Percentiles rank a stretch among this genome's conserved stretches.
phyloP scores from a whole-genome alignment of 2,113 vertebrate species.

The Erythrocercus mccallii region DNA sequence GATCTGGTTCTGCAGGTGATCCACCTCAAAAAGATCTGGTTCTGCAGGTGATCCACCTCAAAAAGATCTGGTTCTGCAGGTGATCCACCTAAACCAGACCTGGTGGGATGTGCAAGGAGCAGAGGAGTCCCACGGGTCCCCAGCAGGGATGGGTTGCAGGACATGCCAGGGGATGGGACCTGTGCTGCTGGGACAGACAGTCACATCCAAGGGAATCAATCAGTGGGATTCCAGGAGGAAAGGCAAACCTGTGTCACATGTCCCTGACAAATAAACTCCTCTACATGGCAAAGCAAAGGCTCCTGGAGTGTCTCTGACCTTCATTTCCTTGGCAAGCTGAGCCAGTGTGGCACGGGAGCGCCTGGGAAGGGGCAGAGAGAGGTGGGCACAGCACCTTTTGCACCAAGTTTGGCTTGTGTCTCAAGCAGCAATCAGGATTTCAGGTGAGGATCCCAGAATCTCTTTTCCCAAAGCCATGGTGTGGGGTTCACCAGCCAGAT shows the following conservation, averaged over 20 bases:
- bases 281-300: background rate
- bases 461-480: accelerated
- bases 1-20: background rate
- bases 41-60: background rate
- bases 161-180: background rate
- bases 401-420: background rate
- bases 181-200: background rate
- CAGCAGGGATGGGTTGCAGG: background rate
- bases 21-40: background rate
- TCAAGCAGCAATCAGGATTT: accelerated
- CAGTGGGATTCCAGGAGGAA: background rate
- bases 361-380: background rate
- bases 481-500: accelerated
- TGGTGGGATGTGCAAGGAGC: background rate
- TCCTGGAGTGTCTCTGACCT: background rate
- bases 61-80: background rate
- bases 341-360: accelerated
- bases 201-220: background rate
- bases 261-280: constrained; percentile 1
- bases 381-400: accelerated
- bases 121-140: background rate
- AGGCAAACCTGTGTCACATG: background rate
- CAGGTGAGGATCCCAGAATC: background rate
- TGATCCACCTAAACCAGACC: background rate
- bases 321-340: background rate